Base-by-base conservation (phyloP, 2,888 invertebrate genomes). In the Leucoma salicis region DNA sequence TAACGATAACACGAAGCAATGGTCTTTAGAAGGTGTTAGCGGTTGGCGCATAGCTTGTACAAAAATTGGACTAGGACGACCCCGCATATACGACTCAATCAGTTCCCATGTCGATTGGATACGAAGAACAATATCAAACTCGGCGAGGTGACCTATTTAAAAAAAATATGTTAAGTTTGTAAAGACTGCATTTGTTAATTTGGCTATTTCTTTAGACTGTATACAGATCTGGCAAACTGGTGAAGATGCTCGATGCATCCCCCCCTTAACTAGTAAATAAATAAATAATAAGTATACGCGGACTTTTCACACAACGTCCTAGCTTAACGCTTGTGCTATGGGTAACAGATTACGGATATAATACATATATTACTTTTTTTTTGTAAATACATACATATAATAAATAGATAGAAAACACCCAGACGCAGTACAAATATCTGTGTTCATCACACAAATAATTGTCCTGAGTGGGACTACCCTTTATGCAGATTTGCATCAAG, bases 31-130 rank as follows among this genome's bases (percentile, higher is more conserved):
- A 16, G 97, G 97, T 0, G 93, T 97, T 1, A 93, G 95, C 36
- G 95, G 95, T 39, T 96, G 96, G 96, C 91, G 96, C 48, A 96
- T 96, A 63, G 96, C 95, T 1, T 96, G 96, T 64, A 93, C 94
- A 0, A 94, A 94, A 59, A 92, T 92, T 31, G 95, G 95, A 5
- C 87, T 93, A 31, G 95, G 95, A 39, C 83, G 96, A 52, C 96
- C 96, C 0, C 89, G 96, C 51, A 93, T 96, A 82, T 96, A 96
- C 67, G 96, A 96, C 66, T 93, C 95, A 67, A 93, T 96, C 38
- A 91, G 93, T 10, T 94, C 96, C 0, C 96, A 96, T 70, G 91
- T 96, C 14, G 95, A 95, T 53, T 97, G 97, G 97, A 95, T 97
- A 63, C 91, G 92, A 63, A 93, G 95, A 61, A 95, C 95, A 6